Percentiles rank a stretch among this genome's conserved stretches.
Conservation (phyloP, 2,113 vertebrate species). For the Lophura nycthemera region DNA sequence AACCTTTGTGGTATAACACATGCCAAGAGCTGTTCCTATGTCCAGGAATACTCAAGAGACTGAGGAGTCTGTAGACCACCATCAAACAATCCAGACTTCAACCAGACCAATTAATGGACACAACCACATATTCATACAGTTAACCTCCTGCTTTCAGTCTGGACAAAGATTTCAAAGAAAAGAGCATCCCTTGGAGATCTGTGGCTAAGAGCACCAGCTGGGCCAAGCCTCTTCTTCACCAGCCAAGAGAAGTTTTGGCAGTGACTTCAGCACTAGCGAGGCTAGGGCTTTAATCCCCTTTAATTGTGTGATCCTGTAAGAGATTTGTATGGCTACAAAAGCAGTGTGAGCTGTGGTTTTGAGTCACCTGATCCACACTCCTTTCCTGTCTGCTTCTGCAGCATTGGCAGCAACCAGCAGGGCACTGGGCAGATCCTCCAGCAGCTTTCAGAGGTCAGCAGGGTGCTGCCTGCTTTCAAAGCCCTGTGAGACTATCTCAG, state of each 20-base stretch:
- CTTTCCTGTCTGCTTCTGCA: slow-evolving; percentile 67
- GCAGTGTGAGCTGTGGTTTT: slow-evolving; percentile 55
- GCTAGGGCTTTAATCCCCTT: slow-evolving; percentile 53
- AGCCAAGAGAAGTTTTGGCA: slow-evolving; percentile 55
- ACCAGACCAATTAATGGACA: slow-evolving; percentile 35
- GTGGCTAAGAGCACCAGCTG: not conserved
- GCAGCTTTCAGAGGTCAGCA: slow-evolving; percentile 42
- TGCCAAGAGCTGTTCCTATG: not conserved
- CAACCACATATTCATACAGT: slow-evolving; percentile 20
- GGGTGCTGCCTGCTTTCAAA: slow-evolving; percentile 38
- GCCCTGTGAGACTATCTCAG: not conserved
- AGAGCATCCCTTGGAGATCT: slow-evolving; percentile 40
- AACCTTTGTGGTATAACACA: not conserved
- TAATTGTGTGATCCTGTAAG: slow-evolving; percentile 48
- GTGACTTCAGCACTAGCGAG: slow-evolving; percentile 6
- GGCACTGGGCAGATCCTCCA: slow-evolving; percentile 51
- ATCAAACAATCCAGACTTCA: slow-evolving; percentile 35
- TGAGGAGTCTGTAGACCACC: not conserved
- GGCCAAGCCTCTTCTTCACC: slow-evolving; percentile 2
- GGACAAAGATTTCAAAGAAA: slow-evolving; percentile 55
- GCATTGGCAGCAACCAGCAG: slow-evolving; percentile 39
- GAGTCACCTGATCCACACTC: slow-evolving; percentile 67
- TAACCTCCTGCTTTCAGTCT: slow-evolving; percentile 21
- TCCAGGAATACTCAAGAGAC: not conserved
- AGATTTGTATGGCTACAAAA: slow-evolving; percentile 73